Percentiles rank a stretch among this genome's conserved stretches.
phyloP scores from a whole-genome alignment of 2,797 vertebrate genomes.

The Hipposideros larvatus region DNA sequence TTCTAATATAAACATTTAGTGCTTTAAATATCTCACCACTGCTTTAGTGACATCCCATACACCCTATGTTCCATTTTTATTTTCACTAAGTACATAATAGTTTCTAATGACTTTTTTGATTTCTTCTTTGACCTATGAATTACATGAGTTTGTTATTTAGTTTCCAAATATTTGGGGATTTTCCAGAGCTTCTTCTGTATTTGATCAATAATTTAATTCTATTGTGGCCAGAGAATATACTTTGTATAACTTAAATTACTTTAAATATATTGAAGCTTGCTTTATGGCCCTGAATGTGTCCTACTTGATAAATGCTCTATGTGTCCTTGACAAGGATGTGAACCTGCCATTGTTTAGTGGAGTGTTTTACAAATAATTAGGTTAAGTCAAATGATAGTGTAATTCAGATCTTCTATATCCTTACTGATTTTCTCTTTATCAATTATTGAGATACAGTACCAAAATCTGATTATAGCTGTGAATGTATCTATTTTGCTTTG shows the following conservation, averaged over 20 bases:
- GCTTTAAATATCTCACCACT: not conserved
- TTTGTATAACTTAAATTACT: not conserved
- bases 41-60: not conserved
- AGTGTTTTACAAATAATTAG: not conserved
- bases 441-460: not conserved
- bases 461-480: not conserved
- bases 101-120: not conserved
- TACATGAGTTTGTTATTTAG: not conserved
- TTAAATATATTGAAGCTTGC: slow-evolving; percentile 7
- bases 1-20: not conserved
- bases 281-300: not conserved
- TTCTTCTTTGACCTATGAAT: not conserved
- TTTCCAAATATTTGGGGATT: not conserved
- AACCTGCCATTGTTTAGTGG: not conserved
- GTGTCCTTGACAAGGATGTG: not conserved
- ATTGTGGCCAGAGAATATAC: not conserved
- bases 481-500: not conserved
- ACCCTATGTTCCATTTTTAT: not conserved
- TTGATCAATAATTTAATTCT: not conserved
- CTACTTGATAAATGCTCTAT: not conserved
- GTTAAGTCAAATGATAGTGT: not conserved
- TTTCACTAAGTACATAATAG: not conserved
- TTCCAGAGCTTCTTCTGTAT: not conserved
- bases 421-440: not conserved
- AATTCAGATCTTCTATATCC: not conserved